Conservation (phyloP, 2,888 invertebrate genomes). For the Ischnus inquisitorius region DNA sequence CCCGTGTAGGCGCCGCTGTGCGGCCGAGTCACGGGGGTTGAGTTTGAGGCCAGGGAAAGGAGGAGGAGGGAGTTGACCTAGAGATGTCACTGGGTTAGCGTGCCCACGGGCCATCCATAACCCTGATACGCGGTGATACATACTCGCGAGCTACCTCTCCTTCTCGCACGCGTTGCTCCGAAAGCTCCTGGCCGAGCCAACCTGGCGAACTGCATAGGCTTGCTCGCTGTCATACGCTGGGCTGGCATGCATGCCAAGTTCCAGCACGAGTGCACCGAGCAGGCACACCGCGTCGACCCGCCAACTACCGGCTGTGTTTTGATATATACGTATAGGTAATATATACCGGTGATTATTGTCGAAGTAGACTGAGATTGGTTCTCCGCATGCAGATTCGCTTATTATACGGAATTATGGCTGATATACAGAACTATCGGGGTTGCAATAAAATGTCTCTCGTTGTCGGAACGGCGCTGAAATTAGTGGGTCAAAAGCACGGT, state of each 20-base stretch:
- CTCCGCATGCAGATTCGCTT: constrained; percentile 49
- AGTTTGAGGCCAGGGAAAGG: constrained; percentile 63
- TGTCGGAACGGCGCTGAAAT: constrained; percentile 6
- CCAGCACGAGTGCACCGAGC: constrained; percentile 59
- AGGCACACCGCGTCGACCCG: constrained; percentile 48
- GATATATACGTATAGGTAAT: constrained; percentile 10
- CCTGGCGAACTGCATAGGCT: constrained; percentile 62
- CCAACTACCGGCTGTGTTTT: constrained; percentile 3
- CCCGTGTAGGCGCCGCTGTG: constrained; percentile 51
- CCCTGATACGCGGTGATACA: constrained; percentile 79
- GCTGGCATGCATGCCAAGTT: constrained; percentile 65
- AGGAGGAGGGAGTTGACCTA: constrained; percentile 78
- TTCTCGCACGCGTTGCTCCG: constrained; percentile 44
- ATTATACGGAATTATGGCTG: constrained; percentile 47
- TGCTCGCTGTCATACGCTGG: constrained; percentile 60
- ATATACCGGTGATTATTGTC: constrained; percentile 32
- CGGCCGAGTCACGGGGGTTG: constrained; percentile 68
- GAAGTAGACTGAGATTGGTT: constrained; percentile 47
- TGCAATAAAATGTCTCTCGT: constrained; percentile 43
- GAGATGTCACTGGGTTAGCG: constrained; percentile 84
- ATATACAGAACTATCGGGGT: constrained; percentile 34
- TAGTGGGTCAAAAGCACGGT: not conserved
- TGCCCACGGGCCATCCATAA: constrained; percentile 83
- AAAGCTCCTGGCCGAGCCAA: constrained; percentile 57
- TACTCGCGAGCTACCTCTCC: constrained; percentile 65